Evolutionary conservation across 1,140 invertebrate species (phyloP).

Genomic region (Bombus consobrinus): DNA sequence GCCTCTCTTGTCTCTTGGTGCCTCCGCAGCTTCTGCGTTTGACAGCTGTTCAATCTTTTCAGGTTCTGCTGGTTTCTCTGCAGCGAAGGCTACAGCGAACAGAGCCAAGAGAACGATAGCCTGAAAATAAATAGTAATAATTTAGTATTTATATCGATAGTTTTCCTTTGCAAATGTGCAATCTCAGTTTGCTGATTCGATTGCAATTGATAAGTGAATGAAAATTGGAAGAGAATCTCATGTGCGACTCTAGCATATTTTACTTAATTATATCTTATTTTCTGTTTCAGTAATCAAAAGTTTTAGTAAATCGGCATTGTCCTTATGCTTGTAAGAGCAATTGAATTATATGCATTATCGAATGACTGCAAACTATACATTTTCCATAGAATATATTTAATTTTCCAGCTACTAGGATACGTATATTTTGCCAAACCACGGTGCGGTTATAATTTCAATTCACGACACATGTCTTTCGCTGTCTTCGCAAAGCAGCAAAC

Average conservation of each 20-base stretch:
- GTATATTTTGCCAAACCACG: background rate
- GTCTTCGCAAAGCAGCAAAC: too few relatives aligned
- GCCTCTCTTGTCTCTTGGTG: conserved; percentile 73
- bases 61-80: conserved; percentile 31
- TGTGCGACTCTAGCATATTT: background rate
- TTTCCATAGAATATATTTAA: background rate
- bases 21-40: background rate
- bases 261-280: background rate
- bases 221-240: background rate
- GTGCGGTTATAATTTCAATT: background rate
- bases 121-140: conserved; percentile 53
- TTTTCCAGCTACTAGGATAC: background rate
- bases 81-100: conserved; percentile 69
- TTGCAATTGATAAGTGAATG: too few relatives aligned
- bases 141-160: background rate
- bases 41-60: conserved; percentile 25
- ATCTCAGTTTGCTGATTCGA: too few relatives aligned
- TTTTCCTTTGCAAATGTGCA: too few relatives aligned
- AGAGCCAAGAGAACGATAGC: conserved; percentile 72
- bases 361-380: background rate
- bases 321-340: background rate
- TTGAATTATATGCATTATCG: background rate
- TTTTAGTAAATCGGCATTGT: background rate
- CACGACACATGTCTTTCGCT: background rate
- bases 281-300: background rate